Evolutionary conservation across 2,888 invertebrate genomes (phyloP), one percentile per base, ranked within the genome.

Genomic region (Drosophila gaucha): DNA sequence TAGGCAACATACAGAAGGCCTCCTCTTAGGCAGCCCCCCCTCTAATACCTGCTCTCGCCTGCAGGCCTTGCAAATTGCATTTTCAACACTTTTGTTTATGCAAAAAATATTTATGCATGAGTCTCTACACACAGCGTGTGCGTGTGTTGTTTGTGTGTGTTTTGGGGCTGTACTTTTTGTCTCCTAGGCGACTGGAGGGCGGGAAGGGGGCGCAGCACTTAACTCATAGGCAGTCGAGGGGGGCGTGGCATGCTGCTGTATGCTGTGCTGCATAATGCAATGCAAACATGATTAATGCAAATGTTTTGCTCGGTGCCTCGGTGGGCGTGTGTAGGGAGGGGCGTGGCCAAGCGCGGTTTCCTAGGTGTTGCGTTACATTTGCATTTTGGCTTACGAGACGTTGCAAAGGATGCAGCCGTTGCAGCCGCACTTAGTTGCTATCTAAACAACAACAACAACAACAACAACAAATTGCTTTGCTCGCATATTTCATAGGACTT

Each of bases 201-300:
- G n/a, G n/a, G n/a, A 16, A 43, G 16, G 10, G 16, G 26, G 26
- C 33, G 20, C 55, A 64, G 74, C 72, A 78, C 78, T 78, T 68
- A 75, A 39, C 68, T 51, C 33, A 55, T 51, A 22, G 63, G 46
- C 56, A 35, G 22, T 6, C 16, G 26, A 12, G 6, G 31, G 12
- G 3, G 51, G 24, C 36, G 38, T 12, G 49, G 47, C 59, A 49
- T 66, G 56, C 56, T 38, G 59, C 55, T 38, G 56, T 74, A 63
- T 83, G 80, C 80, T 73, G 67, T 64, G 68, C 75, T 85, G 84
- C 84, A 85, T 85, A 85, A 85, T 85, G 87, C 85, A 86, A 80
- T 59, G 86, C 86, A 86, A 85, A 85, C 87, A 85, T 82, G 85
- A 85, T 85, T 85, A 85, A 85, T 85, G 85, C 87, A 85, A 87